Evolutionary conservation across 2,888 invertebrate genomes (phyloP).

Genomic region (Tetragonisca angustula): DNA sequence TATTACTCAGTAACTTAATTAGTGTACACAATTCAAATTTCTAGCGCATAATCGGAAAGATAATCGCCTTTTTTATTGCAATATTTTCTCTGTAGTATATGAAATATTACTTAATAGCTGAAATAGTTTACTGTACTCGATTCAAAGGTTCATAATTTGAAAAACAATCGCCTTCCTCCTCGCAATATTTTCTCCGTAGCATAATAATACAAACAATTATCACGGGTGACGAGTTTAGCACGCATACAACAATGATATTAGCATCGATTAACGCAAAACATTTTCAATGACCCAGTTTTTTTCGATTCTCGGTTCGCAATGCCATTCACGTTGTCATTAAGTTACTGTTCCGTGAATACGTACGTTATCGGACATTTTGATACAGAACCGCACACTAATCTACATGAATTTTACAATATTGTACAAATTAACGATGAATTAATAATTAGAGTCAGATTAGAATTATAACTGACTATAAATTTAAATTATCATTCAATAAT

Average conservation of each 20-base stretch:
- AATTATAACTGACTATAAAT: neutral
- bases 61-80: no score
- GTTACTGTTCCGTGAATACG: neutral
- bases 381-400: no score
- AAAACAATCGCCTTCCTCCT: neutral
- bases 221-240: neutral
- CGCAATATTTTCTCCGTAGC: neutral
- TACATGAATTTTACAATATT: conserved; percentile 49
- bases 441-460: neutral
- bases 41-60: no score
- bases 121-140: no score
- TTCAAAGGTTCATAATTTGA: neutral
- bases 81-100: no score
- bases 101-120: no score
- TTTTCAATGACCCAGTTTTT: conserved; percentile 26
- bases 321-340: neutral
- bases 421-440: neutral
- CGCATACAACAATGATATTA: neutral
- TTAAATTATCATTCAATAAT: neutral
- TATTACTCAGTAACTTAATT: no score
- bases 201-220: neutral
- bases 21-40: no score
- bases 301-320: neutral
- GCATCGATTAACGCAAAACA: conserved; percentile 16
- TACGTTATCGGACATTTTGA: no score